phyloP scores from a whole-genome alignment of 2,888 invertebrate species.

The Orthosia gothica region DNA sequence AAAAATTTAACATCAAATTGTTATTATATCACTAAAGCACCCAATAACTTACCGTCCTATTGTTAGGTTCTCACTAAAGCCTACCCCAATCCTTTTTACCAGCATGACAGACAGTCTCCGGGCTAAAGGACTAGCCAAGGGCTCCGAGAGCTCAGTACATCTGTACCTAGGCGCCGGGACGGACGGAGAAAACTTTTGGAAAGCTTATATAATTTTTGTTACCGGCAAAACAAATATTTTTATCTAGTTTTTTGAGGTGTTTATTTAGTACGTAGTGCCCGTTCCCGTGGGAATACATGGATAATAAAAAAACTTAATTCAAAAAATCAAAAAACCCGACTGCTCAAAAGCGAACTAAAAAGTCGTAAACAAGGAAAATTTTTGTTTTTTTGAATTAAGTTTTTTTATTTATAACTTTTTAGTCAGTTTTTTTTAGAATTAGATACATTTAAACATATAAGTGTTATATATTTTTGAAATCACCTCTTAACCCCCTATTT shows the following conservation, averaged over 20 bases:
- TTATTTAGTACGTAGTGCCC: no score
- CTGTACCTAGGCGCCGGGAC: constrained; percentile 30
- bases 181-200: background rate
- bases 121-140: constrained; percentile 29
- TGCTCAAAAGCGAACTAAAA: no score
- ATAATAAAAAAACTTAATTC: no score
- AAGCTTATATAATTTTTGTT: background rate
- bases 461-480: no score
- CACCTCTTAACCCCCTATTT: no score
- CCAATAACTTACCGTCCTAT: constrained; percentile 4
- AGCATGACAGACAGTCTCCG: constrained; percentile 15
- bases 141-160: constrained; percentile 21
- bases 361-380: no score
- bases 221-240: background rate
- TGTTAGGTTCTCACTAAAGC: constrained; percentile 4
- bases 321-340: no score
- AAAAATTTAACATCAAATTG: background rate
- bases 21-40: background rate
- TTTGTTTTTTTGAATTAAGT: no score
- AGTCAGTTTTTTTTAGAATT: no score
- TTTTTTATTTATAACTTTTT: no score
- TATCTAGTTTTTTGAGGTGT: background rate
- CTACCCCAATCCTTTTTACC: background rate
- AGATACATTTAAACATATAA: no score
- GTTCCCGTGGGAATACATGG: no score